Base-by-base conservation (phyloP, 2,113 vertebrate genomes). In the Oreochromis tanganicae region DNA sequence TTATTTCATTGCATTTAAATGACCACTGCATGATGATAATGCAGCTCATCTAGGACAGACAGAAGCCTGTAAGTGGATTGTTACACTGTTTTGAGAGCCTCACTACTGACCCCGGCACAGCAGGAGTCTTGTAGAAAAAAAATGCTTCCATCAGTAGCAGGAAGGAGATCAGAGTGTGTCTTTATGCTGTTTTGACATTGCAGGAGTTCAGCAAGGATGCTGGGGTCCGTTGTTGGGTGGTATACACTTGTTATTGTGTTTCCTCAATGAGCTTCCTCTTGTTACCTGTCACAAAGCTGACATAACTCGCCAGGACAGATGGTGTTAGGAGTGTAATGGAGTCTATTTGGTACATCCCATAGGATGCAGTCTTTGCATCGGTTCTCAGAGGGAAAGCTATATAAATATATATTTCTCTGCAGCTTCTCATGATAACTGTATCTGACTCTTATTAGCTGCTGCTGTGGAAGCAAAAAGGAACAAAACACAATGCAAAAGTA, bases 251-350 rank as follows among this genome's bases (percentile, higher is more conserved):
- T 95, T 93, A 90, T 89, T 91, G 84, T 90, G 88, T 93, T 94
- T 94, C 71, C 92, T 91, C 82, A 85, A 88, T 7, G 63, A 86
- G 89, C 79, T 81, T 87, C 81, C 68, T 84, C 89, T 92, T 95
- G 94, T 95, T 92, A 90, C 89, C 94, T 95, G 93, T 94, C 94
- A 93, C n/a, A 24, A 82, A 82, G 87, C 73, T 92, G 92, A 93
- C 91, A 93, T 57, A 93, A 94, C 94, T 91, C 36, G 82, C 85
- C 14, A 73, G 85, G 88, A 91, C 94, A 95, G 94, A 91, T 89
- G 93, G 93, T 81, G 88, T 83, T 75, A 84, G 80, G 83, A 89
- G 92, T 89, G 93, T 92, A 90, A 88, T 38, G 73, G 88, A 91
- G 87, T 90, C 82, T 89, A 84, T 88, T 91, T 56, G 57, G 85